Percentiles rank a stretch among this genome's conserved stretches.
phyloP scores from a whole-genome alignment of 2,797 vertebrate species.

The Sebastes nivosus region DNA sequence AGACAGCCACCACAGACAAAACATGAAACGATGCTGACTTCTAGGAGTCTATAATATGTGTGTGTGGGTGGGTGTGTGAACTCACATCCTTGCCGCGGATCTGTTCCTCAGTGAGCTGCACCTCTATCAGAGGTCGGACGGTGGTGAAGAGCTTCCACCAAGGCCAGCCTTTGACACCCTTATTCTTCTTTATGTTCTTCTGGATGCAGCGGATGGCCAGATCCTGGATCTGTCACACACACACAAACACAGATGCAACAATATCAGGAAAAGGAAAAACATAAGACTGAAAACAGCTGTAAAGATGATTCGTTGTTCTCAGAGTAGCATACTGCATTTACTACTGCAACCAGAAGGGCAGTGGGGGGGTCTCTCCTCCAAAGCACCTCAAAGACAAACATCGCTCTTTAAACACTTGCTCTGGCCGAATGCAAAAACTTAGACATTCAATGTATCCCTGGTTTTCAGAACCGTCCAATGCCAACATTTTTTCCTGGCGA shows the following conservation, averaged over 20 bases:
- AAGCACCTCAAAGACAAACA: too few species aligned
- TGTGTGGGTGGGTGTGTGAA: background rate
- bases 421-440: too few species aligned
- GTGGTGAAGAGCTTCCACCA: conserved; percentile 98
- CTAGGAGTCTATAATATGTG: background rate
- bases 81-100: conserved; percentile 93
- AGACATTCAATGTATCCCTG: too few species aligned
- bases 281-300: background rate
- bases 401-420: too few species aligned
- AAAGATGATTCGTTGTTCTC: background rate
- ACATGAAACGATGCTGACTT: background rate
- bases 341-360: too few species aligned
- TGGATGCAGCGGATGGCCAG: conserved; percentile 93
- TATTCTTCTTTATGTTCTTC: conserved; percentile 89
- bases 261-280: background rate
- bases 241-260: background rate
- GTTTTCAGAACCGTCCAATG: too few species aligned
- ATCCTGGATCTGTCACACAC: conserved; percentile 87
- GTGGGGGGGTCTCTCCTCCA: too few species aligned
- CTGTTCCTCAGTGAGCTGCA: conserved; percentile 96
- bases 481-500: too few species aligned
- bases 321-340: too few species aligned
- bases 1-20: background rate
- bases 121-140: conserved; percentile 92
- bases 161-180: conserved; percentile 94